phyloP scores from a whole-genome alignment of 2,113 vertebrate genomes.

The Bostrychus sinensis region DNA sequence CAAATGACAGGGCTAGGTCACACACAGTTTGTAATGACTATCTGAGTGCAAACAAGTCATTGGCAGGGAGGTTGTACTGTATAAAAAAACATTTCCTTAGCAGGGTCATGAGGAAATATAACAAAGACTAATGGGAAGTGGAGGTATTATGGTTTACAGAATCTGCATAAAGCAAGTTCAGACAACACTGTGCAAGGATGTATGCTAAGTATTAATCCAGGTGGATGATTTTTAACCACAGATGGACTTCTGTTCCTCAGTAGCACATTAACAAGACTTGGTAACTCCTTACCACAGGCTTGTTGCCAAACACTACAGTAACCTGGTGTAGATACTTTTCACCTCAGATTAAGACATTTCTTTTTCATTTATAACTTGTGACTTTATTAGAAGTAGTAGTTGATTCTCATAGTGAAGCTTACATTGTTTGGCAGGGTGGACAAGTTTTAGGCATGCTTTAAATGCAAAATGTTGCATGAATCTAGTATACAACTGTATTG shows the following conservation, averaged over 20 bases:
- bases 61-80: constrained; percentile 20
- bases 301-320: constrained; percentile 1
- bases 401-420: neutral
- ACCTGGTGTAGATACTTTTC: no score
- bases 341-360: no score
- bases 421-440: neutral
- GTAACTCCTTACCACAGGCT: neutral
- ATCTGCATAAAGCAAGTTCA: neutral
- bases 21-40: constrained; percentile 4
- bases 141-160: neutral
- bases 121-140: neutral
- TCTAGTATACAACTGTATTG: no score
- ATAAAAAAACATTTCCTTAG: constrained; percentile 20
- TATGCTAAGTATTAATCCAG: neutral
- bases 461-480: no score
- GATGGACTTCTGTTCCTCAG: neutral
- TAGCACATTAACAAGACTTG: constrained; percentile 3
- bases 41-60: constrained; percentile 17
- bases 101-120: constrained; percentile 17
- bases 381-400: neutral
- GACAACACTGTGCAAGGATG: neutral
- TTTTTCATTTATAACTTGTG: neutral
- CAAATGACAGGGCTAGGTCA: constrained; percentile 8
- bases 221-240: constrained; percentile 7
- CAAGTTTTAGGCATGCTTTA: neutral